Evolutionary conservation across 1,140 invertebrate genomes (phyloP), one percentile per base, ranked within the genome.

Genomic region (Drosophila sp.): DNA sequence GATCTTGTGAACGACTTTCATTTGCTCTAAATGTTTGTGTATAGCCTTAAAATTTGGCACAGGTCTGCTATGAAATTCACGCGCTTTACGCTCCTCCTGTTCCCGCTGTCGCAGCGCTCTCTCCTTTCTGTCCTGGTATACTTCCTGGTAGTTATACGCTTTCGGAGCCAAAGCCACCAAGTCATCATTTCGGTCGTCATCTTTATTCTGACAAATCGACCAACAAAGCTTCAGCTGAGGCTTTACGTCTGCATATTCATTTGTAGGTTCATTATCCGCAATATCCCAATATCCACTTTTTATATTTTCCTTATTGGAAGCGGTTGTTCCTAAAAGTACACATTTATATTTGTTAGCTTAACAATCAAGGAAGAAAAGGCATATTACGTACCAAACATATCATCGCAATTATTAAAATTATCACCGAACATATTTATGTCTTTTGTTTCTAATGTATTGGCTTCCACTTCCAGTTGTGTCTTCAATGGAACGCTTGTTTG

Each of bases 1-100:
- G 7, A 91, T 56, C 13, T 11, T 63, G 46, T 91, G 90, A 0
- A 62, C 43, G 1, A 81, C 46, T 4, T 59, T 48, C 11, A 53
- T 18, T 0, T 78, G 63, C 0, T 71, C 45, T 6, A 89, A 18
- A 4, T 75, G 79, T 36, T 75, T 74, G 21, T 90, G 90, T 13
- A 73, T 9, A 1, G 54, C 70, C 21, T 43, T 77, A 13, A 91
- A 91, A 16, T 91, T 91, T 2, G 90, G 90, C 51, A 80, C 77
- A 4, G 90, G 90, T 0, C 86, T 62, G 21, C 90, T 91, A 11
- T 82, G 82, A 45, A 91, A 91, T 58, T 90, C 54, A 0, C 89
- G 81, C 7, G 69, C 77, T 61, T 89, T 91, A 0, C 76, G 90
- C 32, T 91, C 80, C 18, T 91, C 80, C 29, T 90, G 72, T 9